Evolutionary conservation across 2,888 invertebrate genomes (phyloP), one percentile per base, ranked within the genome.

Genomic region (Neoaliturus tenellus): DNA sequence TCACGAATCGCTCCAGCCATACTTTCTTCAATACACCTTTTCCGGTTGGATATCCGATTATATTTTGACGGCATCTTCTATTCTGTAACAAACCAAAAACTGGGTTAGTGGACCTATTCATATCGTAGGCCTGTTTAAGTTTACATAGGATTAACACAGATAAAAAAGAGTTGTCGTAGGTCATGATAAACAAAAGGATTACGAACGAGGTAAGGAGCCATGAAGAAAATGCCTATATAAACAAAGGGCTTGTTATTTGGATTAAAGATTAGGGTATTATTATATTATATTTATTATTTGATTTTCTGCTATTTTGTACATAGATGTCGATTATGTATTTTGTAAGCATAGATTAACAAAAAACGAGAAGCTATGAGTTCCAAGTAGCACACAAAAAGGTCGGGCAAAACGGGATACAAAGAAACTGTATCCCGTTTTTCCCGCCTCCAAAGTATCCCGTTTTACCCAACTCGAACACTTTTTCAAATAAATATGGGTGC

Each of bases 51-150:
- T 10, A 20, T 83, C 75, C 78, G 33, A 8, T 39, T 81, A 69
- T 81, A 81, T 28, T 80, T 80, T n/a, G 28, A 55, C 55, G 51
- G 80, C 55, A 80, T 80, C 80, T 80, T 80, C 31, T 55, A 23
- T 31, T 80, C 55, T 80, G 80, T 28, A 80, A 80, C 39, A 41
- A 5, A 75, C 25, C 23, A 75, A 25, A 73, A 75, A 28, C 25
- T 28, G 44, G 75, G 75, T 75, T 75, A 23, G 75, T n/a, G n/a
- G n/a, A n/a, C n/a, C n/a, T 17, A 75, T 48, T 75, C 75, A 75
- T 75, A 75, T 75, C 48, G 44, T 75, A 75, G 75, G 73, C 73
- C 31, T 71, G 20, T n/a, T 35, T 8, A 48, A 48, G 17, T 48
- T 48, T 17, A 48, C 48, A 48, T 48, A 48, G 48, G 48, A 10